These are phyloP conservation scores for Zoanthus sansibaricus DNA, from an alignment of 92 coral and sea anemone species.

Conservation along the genomic window DNA sequence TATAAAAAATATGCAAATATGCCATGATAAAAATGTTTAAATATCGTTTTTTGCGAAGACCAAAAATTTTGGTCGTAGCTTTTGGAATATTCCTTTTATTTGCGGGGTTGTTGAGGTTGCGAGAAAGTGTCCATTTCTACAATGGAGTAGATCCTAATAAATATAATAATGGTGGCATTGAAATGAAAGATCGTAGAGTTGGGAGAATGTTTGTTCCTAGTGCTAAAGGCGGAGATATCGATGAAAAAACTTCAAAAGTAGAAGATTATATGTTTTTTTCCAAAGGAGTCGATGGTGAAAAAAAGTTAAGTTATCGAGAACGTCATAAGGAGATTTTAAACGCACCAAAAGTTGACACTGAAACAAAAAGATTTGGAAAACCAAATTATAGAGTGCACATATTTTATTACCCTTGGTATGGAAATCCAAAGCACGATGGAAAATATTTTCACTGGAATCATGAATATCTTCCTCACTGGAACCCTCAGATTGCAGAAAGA, in stretches of 20 bases:
- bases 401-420: constrained; percentile 98
- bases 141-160: not conserved
- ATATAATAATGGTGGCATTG: not conserved
- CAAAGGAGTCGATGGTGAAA: not conserved
- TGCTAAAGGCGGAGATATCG: not conserved
- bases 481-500: constrained; percentile 69
- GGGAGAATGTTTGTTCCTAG: not conserved
- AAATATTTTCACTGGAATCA: constrained; percentile 96
- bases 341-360: not conserved
- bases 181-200: not conserved
- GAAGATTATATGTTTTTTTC: not conserved
- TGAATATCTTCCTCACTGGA: constrained; percentile 89
- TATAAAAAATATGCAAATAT: no score
- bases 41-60: constrained; percentile 28
- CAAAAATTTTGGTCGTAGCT: constrained; percentile 18
- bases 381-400: constrained; percentile 90
- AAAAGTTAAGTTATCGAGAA: not conserved
- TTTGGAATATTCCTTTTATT: constrained; percentile 5
- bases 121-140: not conserved
- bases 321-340: not conserved
- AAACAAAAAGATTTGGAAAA: constrained; percentile 15
- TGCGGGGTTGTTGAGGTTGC: constrained; percentile 8
- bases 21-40: constrained; percentile 28
- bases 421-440: constrained; percentile 84
- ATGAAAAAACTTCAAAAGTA: not conserved